Percentiles rank a stretch among this genome's conserved stretches.
These are phyloP conservation scores for Microhierax caerulescens DNA, from an alignment of 2,797 vertebrate genomes.

Conservation along the genomic window DNA sequence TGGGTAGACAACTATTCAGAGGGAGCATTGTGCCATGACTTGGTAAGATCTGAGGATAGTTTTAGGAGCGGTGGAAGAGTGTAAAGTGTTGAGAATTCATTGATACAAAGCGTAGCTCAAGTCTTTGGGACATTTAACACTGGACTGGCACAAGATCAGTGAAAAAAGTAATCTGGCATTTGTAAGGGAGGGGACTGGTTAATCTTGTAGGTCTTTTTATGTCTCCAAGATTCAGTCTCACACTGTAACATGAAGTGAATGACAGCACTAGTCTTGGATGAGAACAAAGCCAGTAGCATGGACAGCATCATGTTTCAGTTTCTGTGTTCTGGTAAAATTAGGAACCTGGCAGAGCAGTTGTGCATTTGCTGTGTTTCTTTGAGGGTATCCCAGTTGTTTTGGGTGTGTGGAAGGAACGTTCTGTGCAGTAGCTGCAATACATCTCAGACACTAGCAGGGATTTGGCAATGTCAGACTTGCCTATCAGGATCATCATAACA, in stretches of 20 bases:
- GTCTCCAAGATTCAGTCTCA: neutral
- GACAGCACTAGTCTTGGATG: neutral
- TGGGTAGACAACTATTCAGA: neutral
- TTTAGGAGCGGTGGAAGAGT: neutral
- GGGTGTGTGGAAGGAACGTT: neutral
- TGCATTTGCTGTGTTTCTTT: neutral
- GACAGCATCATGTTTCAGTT: neutral
- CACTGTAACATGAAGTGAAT: neutral
- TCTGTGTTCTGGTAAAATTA: neutral
- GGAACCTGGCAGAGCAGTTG: neutral
- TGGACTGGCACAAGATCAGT: neutral
- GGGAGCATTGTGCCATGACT: neutral
- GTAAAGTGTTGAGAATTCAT: neutral
- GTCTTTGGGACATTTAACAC: neutral
- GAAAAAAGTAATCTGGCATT: neutral
- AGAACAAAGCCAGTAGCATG: neutral
- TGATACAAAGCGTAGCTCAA: neutral
- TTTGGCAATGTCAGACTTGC: constrained; percentile 56
- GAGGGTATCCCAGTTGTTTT: neutral
- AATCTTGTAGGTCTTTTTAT: neutral
- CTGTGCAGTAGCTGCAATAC: neutral
- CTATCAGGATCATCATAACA: constrained; percentile 59
- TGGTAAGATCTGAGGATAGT: neutral
- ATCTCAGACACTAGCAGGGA: constrained; percentile 1
- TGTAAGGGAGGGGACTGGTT: neutral